phyloP scores from a whole-genome alignment of 2,113 vertebrate genomes.

The Rallus limicola region DNA sequence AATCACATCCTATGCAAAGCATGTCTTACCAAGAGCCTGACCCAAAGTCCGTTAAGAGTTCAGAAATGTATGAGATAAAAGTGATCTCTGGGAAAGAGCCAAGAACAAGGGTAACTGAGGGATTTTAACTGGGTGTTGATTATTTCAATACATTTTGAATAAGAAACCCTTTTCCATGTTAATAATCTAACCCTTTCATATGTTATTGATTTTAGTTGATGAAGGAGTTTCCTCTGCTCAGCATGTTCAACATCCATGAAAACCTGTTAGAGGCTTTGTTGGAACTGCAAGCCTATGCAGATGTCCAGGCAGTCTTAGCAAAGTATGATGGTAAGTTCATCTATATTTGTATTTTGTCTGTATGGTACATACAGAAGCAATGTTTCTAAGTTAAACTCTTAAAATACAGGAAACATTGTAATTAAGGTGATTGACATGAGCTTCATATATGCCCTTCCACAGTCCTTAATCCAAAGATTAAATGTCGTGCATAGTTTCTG shows the following conservation, averaged over 20 bases:
- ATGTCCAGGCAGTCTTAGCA: slow-evolving; percentile 96
- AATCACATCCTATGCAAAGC: not conserved
- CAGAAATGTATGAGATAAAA: not conserved
- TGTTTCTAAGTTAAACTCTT: not conserved
- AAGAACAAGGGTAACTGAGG: not conserved
- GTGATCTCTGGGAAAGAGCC: not conserved
- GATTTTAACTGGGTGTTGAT: not conserved
- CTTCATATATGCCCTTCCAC: not conserved
- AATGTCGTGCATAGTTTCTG: not conserved
- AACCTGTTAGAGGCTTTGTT: slow-evolving; percentile 96
- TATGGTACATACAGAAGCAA: not conserved
- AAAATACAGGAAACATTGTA: not conserved
- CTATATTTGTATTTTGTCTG: not conserved
- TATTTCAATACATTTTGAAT: not conserved
- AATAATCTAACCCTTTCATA: slow-evolving; percentile 29
- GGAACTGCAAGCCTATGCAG: slow-evolving; percentile 96
- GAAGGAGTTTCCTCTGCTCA: slow-evolving; percentile 99
- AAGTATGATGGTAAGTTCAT: slow-evolving; percentile 94
- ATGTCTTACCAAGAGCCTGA: not conserved
- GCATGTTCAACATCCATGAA: slow-evolving; percentile 99
- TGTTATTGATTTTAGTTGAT: slow-evolving; percentile 89
- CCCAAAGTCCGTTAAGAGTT: not conserved
- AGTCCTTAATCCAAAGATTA: not conserved
- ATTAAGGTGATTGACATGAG: not conserved
- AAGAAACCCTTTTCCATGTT: not conserved